Percentiles rank a stretch among this genome's conserved stretches.
These are phyloP conservation scores for Coregonus clupeaformis DNA, from an alignment of 2,113 vertebrate genomes.

Conservation along the genomic window DNA sequence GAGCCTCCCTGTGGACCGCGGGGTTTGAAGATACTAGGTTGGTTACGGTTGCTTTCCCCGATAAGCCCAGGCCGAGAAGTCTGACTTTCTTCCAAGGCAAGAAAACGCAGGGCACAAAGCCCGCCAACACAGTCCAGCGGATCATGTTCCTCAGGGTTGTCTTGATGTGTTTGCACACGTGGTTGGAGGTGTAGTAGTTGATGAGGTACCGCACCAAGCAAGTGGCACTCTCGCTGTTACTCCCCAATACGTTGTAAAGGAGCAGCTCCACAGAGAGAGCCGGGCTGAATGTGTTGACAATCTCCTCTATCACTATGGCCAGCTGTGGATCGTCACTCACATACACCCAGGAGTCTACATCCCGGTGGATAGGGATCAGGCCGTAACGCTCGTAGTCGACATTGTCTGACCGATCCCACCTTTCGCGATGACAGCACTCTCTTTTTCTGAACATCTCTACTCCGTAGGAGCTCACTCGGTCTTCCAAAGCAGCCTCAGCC, in stretches of 20 bases:
- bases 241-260: not conserved
- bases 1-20: not conserved
- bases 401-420: too few relatives aligned
- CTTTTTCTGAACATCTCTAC: not conserved
- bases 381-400: too few relatives aligned
- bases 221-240: too few relatives aligned
- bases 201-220: too few relatives aligned
- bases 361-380: too few relatives aligned
- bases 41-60: not conserved
- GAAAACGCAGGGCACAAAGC: conserved; percentile 5
- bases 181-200: too few relatives aligned
- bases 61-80: not conserved
- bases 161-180: not conserved
- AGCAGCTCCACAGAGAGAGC: not conserved
- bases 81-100: not conserved
- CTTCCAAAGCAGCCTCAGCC: not conserved
- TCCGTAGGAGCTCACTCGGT: not conserved
- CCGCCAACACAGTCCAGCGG: conserved; percentile 1
- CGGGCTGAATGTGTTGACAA: not conserved
- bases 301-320: not conserved
- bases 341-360: not conserved
- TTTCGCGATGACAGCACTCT: not conserved
- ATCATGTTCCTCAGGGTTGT: conserved; percentile 7
- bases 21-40: not conserved
- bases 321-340: not conserved